A percentile compares a stretch with the other conserved stretches of the same genome.
These are phyloP conservation scores for Belgica antarctica DNA, from an alignment of 2,888 invertebrate genomes.

Conservation along the genomic window DNA sequence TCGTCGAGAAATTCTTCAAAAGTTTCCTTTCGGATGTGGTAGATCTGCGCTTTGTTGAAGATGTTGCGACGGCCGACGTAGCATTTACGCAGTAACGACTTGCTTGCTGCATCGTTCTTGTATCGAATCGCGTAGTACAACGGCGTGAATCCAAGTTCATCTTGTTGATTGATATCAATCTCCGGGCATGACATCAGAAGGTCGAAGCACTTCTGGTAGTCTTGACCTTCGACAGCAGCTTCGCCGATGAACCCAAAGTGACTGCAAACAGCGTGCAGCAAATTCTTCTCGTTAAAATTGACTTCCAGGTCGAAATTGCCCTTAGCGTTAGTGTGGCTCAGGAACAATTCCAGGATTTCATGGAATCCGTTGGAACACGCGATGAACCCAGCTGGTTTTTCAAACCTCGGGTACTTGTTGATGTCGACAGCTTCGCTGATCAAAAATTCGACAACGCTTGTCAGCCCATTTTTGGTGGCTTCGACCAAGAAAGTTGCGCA, in stretches of 20 bases:
- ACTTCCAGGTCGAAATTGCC: background rate
- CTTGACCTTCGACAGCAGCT: background rate
- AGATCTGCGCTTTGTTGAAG: conserved; percentile 13
- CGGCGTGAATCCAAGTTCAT: conserved; percentile 66
- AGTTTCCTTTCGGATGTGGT: conserved; percentile 60
- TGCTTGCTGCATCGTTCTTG: conserved; percentile 64
- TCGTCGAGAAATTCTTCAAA: conserved; percentile 71
- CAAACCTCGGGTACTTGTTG: conserved; percentile 3
- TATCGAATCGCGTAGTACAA: conserved; percentile 74
- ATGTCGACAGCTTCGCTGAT: conserved; percentile 12
- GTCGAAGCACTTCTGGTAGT: conserved; percentile 12
- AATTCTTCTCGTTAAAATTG: background rate
- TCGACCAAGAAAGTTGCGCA: conserved; percentile 17
- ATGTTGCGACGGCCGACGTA: background rate
- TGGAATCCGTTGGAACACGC: conserved; percentile 24
- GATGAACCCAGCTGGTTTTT: background rate
- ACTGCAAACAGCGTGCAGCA: conserved; percentile 16
- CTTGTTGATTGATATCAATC: conserved; percentile 59
- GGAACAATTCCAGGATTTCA: conserved; percentile 16
- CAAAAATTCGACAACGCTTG: conserved; percentile 22
- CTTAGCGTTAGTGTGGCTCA: background rate
- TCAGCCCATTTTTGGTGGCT: background rate
- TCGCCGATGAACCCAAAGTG: conserved; percentile 24
- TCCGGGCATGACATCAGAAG: conserved; percentile 6
- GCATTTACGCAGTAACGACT: conserved; percentile 57